Evolutionary conservation across 2,888 invertebrate species (phyloP).

Genomic region (Andrena praecox): DNA sequence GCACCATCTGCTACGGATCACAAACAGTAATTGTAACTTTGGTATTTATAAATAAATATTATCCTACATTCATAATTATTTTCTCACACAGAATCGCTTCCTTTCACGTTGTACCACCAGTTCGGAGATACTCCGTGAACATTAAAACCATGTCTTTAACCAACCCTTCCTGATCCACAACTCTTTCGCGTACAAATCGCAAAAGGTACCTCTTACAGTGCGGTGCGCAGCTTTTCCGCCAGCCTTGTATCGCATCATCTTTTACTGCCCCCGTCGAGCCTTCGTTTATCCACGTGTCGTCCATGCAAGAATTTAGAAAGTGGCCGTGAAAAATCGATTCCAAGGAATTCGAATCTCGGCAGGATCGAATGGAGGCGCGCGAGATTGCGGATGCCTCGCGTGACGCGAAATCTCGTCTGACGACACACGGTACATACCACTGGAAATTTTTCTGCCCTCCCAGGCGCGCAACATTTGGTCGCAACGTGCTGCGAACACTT

Average conservation of each 20-base stretch:
- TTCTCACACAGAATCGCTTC: no score
- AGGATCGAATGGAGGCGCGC: not conserved
- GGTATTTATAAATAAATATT: no score
- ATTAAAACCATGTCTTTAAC: no score
- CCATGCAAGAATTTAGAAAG: constrained; percentile 30
- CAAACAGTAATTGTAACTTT: no score
- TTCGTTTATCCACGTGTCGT: not conserved
- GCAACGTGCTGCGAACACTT: constrained; percentile 37
- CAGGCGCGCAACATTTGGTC: constrained; percentile 51
- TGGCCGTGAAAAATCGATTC: constrained; percentile 11
- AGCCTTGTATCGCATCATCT: not conserved
- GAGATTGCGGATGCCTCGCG: not conserved
- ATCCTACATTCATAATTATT: no score
- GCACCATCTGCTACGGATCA: no score
- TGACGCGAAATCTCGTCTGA: constrained; percentile 16
- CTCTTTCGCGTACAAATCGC: no score
- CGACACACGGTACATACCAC: constrained; percentile 13
- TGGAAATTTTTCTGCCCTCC: constrained; percentile 37
- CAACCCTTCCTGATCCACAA: no score
- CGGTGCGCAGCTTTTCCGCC: not conserved
- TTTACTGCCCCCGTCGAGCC: no score
- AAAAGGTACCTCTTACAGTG: not conserved
- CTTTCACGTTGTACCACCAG: no score
- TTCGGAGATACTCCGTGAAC: no score
- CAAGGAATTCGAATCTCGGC: constrained; percentile 14